Evolutionary conservation across 2,888 invertebrate species (phyloP).

Genomic region (Tineola bisselliella): DNA sequence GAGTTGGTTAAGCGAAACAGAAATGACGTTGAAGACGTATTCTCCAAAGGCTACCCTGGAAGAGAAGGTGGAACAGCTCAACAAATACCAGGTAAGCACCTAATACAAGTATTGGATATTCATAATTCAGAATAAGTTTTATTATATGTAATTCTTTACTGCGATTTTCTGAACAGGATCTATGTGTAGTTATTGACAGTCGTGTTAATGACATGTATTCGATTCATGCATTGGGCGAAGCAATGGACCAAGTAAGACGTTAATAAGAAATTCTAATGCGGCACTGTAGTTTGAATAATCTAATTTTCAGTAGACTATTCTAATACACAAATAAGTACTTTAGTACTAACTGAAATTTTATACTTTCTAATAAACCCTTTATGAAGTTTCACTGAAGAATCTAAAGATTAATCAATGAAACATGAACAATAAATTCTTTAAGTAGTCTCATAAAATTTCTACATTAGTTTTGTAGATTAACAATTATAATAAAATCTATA

Average conservation of each 20-base stretch:
- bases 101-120: conserved; percentile 20
- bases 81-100: conserved; percentile 85
- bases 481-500: neutral
- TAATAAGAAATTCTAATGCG: conserved; percentile 27
- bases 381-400: no score
- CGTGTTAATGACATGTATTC: conserved; percentile 77
- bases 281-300: conserved; percentile 39
- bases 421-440: no score
- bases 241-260: conserved; percentile 84
- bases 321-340: conserved; percentile 40
- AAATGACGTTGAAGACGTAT: conserved; percentile 86
- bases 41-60: conserved; percentile 84
- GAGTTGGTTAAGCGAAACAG: conserved; percentile 87
- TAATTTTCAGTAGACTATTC: conserved; percentile 57
- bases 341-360: neutral
- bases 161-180: conserved; percentile 70
- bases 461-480: conserved; percentile 14
- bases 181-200: conserved; percentile 77
- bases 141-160: neutral
- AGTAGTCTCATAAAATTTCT: no score
- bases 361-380: no score
- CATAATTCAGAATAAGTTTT: no score
- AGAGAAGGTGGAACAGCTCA: conserved; percentile 89
- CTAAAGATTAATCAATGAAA: no score
- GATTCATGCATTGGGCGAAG: conserved; percentile 78